phyloP scores from a whole-genome alignment of 2,113 vertebrate genomes.

The Stictonetta naevosa region DNA sequence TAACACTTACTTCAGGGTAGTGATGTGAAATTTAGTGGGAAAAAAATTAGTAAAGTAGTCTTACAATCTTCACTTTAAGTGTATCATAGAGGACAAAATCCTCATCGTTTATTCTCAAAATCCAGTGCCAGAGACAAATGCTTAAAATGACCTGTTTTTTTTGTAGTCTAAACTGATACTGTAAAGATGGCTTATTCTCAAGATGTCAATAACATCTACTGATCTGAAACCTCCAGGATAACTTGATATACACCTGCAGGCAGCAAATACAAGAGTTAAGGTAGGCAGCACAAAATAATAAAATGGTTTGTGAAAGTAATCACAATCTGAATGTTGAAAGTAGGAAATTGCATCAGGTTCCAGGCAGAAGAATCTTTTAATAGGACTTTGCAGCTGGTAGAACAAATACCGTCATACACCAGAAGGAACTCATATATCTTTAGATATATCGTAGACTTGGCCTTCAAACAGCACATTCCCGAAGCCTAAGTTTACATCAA shows the following conservation, averaged over 20 bases:
- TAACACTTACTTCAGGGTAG: neutral
- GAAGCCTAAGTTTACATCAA: neutral
- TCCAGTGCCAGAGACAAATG: neutral
- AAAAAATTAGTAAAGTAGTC: neutral
- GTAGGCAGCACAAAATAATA: neutral
- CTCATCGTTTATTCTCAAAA: neutral
- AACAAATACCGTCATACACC: neutral
- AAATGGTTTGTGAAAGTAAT: neutral
- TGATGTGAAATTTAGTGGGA: neutral
- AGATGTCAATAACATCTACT: neutral
- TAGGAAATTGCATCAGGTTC: neutral
- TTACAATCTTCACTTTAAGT: neutral
- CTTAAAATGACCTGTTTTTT: neutral
- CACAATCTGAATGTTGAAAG: neutral
- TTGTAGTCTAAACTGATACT: neutral
- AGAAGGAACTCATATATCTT: neutral
- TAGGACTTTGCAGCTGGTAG: neutral
- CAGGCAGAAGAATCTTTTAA: neutral
- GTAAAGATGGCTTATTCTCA: neutral
- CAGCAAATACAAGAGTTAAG: neutral
- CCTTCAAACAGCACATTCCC: neutral
- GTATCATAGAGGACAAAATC: neutral
- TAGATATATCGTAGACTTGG: neutral
- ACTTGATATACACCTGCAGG: neutral
- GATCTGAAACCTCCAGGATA: neutral